Conservation (phyloP, 2,888 invertebrate genomes). For the Heteromyza rotundicornis region DNA sequence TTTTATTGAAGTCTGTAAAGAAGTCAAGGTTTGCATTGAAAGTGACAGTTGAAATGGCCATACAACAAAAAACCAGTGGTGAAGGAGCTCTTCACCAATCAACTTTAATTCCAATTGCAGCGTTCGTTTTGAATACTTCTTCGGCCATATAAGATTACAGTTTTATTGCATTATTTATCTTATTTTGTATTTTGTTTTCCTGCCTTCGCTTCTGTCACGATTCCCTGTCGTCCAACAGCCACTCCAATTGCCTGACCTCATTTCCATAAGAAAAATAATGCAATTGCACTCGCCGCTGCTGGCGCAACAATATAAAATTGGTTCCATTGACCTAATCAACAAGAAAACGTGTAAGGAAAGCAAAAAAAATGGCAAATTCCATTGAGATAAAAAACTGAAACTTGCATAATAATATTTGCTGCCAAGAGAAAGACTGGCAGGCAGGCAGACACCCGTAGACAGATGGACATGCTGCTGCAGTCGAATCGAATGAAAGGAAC, state of each 20-base stretch:
- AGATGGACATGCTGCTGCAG: too few relatives aligned
- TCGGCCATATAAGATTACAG: too few relatives aligned
- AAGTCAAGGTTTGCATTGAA: too few relatives aligned
- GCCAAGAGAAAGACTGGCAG: background rate
- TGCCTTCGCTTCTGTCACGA: slow-evolving; percentile 32
- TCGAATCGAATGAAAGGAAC: slow-evolving; percentile 12
- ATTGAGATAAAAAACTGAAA: background rate
- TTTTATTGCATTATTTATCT: too few relatives aligned
- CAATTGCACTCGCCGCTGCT: background rate
- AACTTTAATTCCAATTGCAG: too few relatives aligned
- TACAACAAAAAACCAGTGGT: too few relatives aligned
- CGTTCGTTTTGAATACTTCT: too few relatives aligned
- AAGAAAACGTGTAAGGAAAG: background rate
- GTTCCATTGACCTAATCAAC: slow-evolving; percentile 25
- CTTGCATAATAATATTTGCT: slow-evolving; percentile 3
- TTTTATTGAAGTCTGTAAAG: too few relatives aligned
- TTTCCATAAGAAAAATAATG: background rate
- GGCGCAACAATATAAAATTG: slow-evolving; percentile 9
- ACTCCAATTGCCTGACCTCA: background rate
- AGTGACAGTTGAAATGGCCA: too few relatives aligned
- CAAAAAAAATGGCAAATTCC: slow-evolving; percentile 5
- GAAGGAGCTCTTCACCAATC: too few relatives aligned
- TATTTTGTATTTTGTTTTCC: too few relatives aligned
- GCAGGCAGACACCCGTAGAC: slow-evolving; percentile 3
- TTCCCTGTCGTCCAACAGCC: too few relatives aligned